phyloP scores from a whole-genome alignment of 2,797 vertebrate genomes.

The Trematomus bernacchii region DNA sequence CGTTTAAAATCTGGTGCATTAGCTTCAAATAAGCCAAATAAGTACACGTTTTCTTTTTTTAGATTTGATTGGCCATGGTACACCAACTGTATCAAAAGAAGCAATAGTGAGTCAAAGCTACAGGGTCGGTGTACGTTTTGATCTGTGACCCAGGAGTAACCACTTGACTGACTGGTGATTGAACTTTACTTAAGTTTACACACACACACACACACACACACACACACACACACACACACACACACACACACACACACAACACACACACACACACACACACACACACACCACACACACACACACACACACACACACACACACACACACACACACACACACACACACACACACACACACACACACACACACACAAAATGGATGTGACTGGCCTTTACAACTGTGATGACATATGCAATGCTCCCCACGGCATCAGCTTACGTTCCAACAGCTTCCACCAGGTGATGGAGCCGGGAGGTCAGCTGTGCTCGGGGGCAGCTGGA shows the following conservation, averaged over 20 bases:
- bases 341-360: too few relatives aligned
- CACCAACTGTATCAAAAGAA: too few relatives aligned
- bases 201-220: background rate
- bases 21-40: too few relatives aligned
- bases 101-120: too few relatives aligned
- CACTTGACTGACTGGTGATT: background rate
- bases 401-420: conserved; percentile 68
- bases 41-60: too few relatives aligned
- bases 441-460: conserved; percentile 56
- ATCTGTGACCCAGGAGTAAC: background rate
- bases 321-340: too few relatives aligned
- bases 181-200: background rate
- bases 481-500: conserved; percentile 50
- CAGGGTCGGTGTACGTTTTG: too few relatives aligned
- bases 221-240: background rate
- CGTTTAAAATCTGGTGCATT: too few relatives aligned
- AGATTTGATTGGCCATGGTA: too few relatives aligned
- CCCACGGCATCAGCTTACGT: conserved; percentile 47
- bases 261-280: background rate
- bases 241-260: background rate
- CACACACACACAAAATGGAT: conserved; percentile 26
- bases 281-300: background rate
- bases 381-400: conserved; percentile 54
- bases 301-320: too few relatives aligned
- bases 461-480: conserved; percentile 43